Percentiles rank a stretch among this genome's conserved stretches.
phyloP scores from a whole-genome alignment of 2,888 invertebrate species.

The Pristionchus maxplancki region DNA sequence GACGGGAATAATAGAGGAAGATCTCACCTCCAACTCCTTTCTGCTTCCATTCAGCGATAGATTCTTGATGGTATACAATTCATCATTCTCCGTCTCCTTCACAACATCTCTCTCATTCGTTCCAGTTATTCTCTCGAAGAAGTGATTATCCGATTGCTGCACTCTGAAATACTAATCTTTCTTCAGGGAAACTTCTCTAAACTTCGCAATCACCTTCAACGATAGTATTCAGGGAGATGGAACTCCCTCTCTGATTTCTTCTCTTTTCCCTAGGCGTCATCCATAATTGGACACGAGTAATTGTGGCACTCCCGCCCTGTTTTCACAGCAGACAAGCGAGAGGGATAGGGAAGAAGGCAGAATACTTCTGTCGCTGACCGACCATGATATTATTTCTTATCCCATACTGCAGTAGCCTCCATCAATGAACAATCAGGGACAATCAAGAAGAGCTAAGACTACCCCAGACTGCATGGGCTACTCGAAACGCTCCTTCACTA shows the following conservation, averaged over 20 bases:
- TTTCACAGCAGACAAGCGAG: conserved; percentile 12
- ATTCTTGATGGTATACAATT: conserved; percentile 73
- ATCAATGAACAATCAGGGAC: too few relatives aligned
- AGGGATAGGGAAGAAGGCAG: neutral
- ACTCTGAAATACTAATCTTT: conserved; percentile 83
- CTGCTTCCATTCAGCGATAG: conserved; percentile 72
- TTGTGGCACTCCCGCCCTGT: conserved; percentile 50
- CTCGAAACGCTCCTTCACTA: neutral
- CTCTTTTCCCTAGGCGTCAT: conserved; percentile 53
- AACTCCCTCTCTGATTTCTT: conserved; percentile 31
- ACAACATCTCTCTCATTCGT: conserved; percentile 78
- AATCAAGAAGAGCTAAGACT: too few relatives aligned
- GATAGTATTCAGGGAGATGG: neutral
- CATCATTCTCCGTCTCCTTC: conserved; percentile 62
- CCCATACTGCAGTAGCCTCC: too few relatives aligned
- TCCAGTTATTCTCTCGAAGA: conserved; percentile 94
- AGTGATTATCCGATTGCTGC: conserved; percentile 93
- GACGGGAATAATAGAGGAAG: neutral
- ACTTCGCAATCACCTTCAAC: neutral
- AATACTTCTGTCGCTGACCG: too few relatives aligned
- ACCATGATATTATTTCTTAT: neutral
- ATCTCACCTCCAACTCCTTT: conserved; percentile 67
- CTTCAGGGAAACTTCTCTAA: conserved; percentile 58
- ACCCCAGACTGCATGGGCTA: too few relatives aligned
- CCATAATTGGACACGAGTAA: conserved; percentile 50